Evolutionary conservation across 2,113 vertebrate species (phyloP), one percentile per base, ranked within the genome.

Genomic region (Ahaetulla prasina): DNA sequence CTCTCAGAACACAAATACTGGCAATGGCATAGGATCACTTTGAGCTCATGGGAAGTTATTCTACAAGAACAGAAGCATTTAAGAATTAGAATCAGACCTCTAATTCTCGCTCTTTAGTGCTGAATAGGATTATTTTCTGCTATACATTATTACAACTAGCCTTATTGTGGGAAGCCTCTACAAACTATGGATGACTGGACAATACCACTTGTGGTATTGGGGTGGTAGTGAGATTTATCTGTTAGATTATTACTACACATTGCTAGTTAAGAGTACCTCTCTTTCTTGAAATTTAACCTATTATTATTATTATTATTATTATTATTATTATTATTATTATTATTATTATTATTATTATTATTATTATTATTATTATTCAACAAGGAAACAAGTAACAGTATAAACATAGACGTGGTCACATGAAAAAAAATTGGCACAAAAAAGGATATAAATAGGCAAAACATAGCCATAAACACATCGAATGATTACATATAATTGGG

Each of bases 91-190:
- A 80, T 35, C n/a, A 18, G 68, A 74, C 16, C 16, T 39, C 68
- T 35, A 6, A 74, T 18, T 14, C 74, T 93, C 89, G n/a, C 49
- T 93, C 68, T 89, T 30, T 74, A 47, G 74, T 60, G 45, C 85
- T 84, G 84, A 0, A 0, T 1, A 35, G 45, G 90, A 86, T 84
- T 68, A 6, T 30, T 53, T 52, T 63, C 47, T 53, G 54, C 20
- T 22, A 8, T 89, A 91, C 54, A 60, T 68, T 93, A 49, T 18
- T 54, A 92, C 89, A 86, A 63, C 45, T 89, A 91, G 91, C 25
- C 30, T 91, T 1, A 68, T 93, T 91, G 6, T 80, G n/a, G 18
- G 14, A 74, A 74, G 14, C 6, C 68, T 35, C 90, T 85, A 1
- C 20, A 49, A 94, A 87, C 54, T 22, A 18, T 89, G 16, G 39